These are phyloP conservation scores for Philopotamus ludificatus DNA, from an alignment of 1,140 invertebrate genomes.

Conservation along the genomic window DNA sequence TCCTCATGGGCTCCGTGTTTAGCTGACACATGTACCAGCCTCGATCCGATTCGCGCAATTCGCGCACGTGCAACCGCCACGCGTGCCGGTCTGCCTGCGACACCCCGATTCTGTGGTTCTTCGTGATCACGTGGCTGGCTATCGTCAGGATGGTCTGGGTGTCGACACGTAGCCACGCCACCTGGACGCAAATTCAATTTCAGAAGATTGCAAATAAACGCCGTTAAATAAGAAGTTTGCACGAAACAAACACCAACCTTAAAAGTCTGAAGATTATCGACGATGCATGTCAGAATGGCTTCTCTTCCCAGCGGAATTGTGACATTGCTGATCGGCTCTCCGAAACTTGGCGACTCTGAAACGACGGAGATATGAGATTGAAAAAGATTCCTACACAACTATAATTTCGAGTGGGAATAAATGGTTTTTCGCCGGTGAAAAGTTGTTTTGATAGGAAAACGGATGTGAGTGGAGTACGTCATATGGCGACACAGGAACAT, in stretches of 20 bases:
- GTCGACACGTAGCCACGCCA: conserved; percentile 84
- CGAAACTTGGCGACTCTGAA: conserved; percentile 71
- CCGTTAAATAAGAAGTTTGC: not conserved
- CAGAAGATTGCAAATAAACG: not conserved
- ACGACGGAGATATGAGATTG: no score
- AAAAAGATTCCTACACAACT: no score
- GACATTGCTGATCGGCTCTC: conserved; percentile 69
- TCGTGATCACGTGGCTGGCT: conserved; percentile 83
- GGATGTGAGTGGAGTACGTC: not conserved
- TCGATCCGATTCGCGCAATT: conserved; percentile 71
- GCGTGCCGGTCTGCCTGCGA: conserved; percentile 75
- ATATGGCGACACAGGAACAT: not conserved
- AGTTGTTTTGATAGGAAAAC: not conserved
- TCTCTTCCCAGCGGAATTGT: conserved; percentile 73
- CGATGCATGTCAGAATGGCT: conserved; percentile 69
- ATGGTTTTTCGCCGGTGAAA: not conserved
- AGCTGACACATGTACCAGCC: conserved; percentile 88
- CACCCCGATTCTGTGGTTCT: conserved; percentile 79
- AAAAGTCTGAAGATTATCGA: conserved; percentile 71
- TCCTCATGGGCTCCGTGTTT: conserved; percentile 90
- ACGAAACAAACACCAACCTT: conserved; percentile 57
- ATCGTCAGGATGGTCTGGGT: conserved; percentile 87
- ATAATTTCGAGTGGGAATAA: no score
- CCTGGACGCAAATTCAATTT: conserved; percentile 54
- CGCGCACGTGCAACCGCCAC: conserved; percentile 79